Evolutionary conservation across 2,113 vertebrate species (phyloP), one percentile per base, ranked within the genome.

Genomic region (Oriolus oriolus): DNA sequence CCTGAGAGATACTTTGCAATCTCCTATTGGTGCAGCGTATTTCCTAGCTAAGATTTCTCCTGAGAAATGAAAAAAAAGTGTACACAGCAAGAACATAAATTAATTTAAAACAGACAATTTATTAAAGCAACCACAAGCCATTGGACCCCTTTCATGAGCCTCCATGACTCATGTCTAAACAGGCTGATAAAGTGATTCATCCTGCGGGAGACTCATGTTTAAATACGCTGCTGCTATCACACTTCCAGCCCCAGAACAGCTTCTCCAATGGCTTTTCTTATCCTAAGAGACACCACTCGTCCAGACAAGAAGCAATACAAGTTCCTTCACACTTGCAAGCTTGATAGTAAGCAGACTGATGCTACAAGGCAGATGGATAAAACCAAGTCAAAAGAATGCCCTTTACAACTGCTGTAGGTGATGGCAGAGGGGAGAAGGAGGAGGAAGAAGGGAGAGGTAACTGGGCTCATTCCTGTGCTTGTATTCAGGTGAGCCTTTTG

Each of bases 291-390:
- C n/a, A 69, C 41, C 39, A 73, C 8, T 35, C 4, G 1, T 56
- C 41, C 50, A 69, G 54, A 74, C 42, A 90, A 73, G 27, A 50
- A 64, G 50, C 27, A 69, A 45, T 63, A 45, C 50, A 73, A 61
- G 30, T 90, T 89, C 47, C 66, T 81, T 93, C 44, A 59, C 50
- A 85, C 71, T 41, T 71, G 39, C 28, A 84, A 81, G 76, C 65
- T 88, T 95, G 92, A 86, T 54, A 85, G 64, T 86, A 95, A 97
- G 88, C 79, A 96, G 68, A 57, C 73, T 96, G 84, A 71, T 79
- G 75, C 75, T 71, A 80, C 73, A 85, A 85, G 81, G 52, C 83
- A 21, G 81, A 75, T 10, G 30, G 88, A 92, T 53, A 89, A 90
- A 94, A 96, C 76, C 7, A 10, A 94, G 95, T 84, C 73, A 91